Evolutionary conservation across 2,113 vertebrate species (phyloP), one percentile per base, ranked within the genome.

Genomic region (Oreochromis niloticus): DNA sequence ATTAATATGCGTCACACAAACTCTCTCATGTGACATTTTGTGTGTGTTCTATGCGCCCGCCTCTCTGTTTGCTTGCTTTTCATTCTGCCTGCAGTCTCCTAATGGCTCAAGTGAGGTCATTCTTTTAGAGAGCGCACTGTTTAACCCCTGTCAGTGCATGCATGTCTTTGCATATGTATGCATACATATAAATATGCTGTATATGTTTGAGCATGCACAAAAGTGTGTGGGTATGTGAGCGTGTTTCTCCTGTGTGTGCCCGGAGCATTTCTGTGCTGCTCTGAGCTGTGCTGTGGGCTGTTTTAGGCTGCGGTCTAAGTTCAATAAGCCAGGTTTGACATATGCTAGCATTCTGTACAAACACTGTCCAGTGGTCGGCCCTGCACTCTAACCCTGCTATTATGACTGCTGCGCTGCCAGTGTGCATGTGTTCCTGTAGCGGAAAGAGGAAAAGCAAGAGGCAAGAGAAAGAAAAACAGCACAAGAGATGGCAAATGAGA

Each of bases 21-120:
- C 54, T 61, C 81, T 92, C 94, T 94, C 91, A 81, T 92, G 91
- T 95, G 93, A 95, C 95, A 89, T 89, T 92, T 80, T 66, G 59
- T n/a, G 59, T 63, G 17, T 46, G 80, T 82, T 87, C 34, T 6
- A 1, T 8, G 16, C 7, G 13, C n/a, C n/a, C 7, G 84, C 66
- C 78, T 73, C 55, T 85, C 54, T 17, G 43, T 82, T 88, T 73
- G 95, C 91, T 95, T 95, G 95, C 93, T 96, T 96, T 94, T 94
- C 95, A 95, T 94, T 95, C 92, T 81, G 91, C 90, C 92, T 90
- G 82, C 48, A 92, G 91, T 87, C 89, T 94, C 87, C 91, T 95
- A 93, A 94, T 94, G 91, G 92, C 95, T 95, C 89, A 89, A 93
- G 89, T 95, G 94, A 96, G 89, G 95, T 96, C 81, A 95, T 95